phyloP scores from a whole-genome alignment of 2,888 invertebrate species.

The Ornithoptera priamus region DNA sequence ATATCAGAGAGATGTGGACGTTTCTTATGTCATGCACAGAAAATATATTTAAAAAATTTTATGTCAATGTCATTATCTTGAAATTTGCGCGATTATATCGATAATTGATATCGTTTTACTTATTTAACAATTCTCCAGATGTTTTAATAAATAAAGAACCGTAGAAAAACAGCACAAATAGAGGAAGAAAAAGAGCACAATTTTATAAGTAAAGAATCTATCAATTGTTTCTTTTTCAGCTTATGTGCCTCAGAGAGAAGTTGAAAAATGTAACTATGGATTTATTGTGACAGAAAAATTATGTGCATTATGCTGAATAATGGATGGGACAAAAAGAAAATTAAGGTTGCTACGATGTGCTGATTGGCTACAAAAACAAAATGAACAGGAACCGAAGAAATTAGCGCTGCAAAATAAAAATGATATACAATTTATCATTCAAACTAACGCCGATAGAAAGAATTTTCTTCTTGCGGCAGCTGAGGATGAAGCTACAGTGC shows the following conservation, averaged over 20 bases:
- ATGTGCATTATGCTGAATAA: neutral
- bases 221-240: too few species aligned
- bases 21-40: neutral
- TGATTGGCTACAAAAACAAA: slow-evolving; percentile 70
- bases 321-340: slow-evolving; percentile 34
- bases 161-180: too few species aligned
- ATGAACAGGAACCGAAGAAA: slow-evolving; percentile 56
- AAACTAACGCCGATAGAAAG: slow-evolving; percentile 62
- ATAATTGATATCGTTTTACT: neutral
- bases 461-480: slow-evolving; percentile 59
- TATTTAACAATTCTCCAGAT: neutral
- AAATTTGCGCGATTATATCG: neutral
- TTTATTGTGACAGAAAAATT: neutral
- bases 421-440: slow-evolving; percentile 68
- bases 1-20: neutral
- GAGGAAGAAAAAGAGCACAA: too few species aligned
- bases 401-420: slow-evolving; percentile 60
- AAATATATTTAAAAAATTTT: neutral
- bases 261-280: neutral
- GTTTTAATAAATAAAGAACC: too few species aligned
- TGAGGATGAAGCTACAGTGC: slow-evolving; percentile 66
- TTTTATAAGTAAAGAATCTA: too few species aligned
- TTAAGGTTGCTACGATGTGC: slow-evolving; percentile 53
- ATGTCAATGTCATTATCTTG: neutral
- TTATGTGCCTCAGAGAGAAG: too few species aligned